Evolutionary conservation across 1,140 invertebrate species (phyloP), one percentile per base, ranked within the genome.

Genomic region (Papilio dardanus): DNA sequence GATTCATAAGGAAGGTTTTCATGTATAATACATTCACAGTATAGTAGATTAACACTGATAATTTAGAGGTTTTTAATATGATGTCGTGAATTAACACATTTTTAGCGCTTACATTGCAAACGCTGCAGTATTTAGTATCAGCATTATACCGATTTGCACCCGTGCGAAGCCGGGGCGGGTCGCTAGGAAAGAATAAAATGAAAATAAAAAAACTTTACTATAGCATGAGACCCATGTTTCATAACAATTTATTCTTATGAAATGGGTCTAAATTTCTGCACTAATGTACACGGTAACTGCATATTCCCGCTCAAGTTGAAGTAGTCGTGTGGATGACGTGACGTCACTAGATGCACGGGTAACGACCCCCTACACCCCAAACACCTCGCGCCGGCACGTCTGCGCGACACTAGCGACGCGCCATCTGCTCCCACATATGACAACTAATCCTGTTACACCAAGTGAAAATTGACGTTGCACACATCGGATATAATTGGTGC

Each of bases 291-390:
- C 19, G 7, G 10, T 30, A 28, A 28, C 21, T 62, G 54, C 50
- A 54, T 24, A 54, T 54, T 54, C 7, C 21, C 21, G 30, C 12
- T 28, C 12, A 62, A 28, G 30, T 62, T 62, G 21, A 3, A 24
- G 2, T 28, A 28, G 24, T 10, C 21, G 24, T 62, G 21, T 62
- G 54, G 24, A 62, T 62, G 54, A 62, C 54, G 54, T 62, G 54
- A 62, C 24, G 54, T 62, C 54, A 62, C 54, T 30, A 21, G 54
- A 21, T 62, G 54, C 24, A 33, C 65, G 16, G 30, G 14, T 33
- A 33, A 66, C 30, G 30, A 66, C 65, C 65, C 65, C 65, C 65
- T 62, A 24, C 16, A 30, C 28, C 62, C 30, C 62, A n/a, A n/a
- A n/a, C n/a, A n/a, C 62, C 14, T 31, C 6, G 5, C 31, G 6